These are phyloP conservation scores for Chrysochloris asiatica DNA, from an alignment of 2,113 vertebrate species.

Conservation along the genomic window DNA sequence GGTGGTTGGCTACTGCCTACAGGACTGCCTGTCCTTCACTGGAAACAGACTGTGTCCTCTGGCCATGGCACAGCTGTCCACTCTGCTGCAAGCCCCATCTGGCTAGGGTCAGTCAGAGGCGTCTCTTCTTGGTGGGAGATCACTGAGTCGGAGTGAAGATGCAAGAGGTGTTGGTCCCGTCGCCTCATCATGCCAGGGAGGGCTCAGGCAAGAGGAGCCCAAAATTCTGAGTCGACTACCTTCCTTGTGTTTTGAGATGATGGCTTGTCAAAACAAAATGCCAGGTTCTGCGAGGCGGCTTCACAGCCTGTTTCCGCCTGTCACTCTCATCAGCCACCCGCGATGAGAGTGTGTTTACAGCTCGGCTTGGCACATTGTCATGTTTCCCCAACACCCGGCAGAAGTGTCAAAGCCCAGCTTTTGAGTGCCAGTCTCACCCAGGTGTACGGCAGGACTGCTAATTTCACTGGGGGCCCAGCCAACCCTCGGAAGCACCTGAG, in stretches of 20 bases:
- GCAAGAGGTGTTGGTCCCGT: not conserved
- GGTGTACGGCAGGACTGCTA: too few species aligned
- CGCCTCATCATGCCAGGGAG: not conserved
- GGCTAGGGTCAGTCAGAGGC: not conserved
- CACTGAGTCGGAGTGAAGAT: not conserved
- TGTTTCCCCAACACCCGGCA: not conserved
- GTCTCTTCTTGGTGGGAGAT: not conserved
- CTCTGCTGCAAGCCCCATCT: too few species aligned
- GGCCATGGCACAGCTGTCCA: too few species aligned
- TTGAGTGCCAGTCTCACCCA: too few species aligned
- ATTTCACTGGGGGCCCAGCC: too few species aligned
- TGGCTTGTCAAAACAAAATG: constrained; percentile 40
- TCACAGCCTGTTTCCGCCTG: not conserved
- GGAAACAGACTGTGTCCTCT: not conserved
- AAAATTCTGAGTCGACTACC: constrained; percentile 38
- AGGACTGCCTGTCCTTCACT: not conserved
- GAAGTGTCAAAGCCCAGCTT: not conserved
- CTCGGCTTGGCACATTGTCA: constrained; percentile 25
- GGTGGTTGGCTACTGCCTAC: not conserved
- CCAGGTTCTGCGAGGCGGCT: not conserved
- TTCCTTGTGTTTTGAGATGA: not conserved
- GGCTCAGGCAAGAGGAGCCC: not conserved
- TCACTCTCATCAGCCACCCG: not conserved
- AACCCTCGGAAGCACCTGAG: too few species aligned
- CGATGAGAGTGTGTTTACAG: constrained; percentile 25